A percentile compares a stretch with the other conserved stretches of the same genome.
phyloP scores from a whole-genome alignment of 2,797 vertebrate genomes.

The Danio jaintianensis region DNA sequence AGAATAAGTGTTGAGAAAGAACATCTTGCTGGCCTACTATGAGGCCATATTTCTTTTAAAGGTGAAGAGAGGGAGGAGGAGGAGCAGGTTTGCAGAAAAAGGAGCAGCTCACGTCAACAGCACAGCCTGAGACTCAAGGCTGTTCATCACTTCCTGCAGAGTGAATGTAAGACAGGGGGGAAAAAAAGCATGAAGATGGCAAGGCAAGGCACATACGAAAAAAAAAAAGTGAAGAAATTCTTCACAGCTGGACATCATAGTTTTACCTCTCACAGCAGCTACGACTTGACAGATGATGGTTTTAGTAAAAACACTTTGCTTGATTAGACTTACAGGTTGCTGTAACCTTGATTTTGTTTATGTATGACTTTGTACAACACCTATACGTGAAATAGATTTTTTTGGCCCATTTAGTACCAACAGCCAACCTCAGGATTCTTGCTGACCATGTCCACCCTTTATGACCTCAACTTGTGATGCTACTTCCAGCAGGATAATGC shows the following conservation, averaged over 20 bases:
- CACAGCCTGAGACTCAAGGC: slow-evolving; percentile 39
- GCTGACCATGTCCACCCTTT: no score
- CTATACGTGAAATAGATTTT: no score
- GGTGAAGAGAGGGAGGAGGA: slow-evolving; percentile 29
- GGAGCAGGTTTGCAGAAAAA: slow-evolving; percentile 15
- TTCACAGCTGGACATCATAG: slow-evolving; percentile 46
- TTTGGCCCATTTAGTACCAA: no score
- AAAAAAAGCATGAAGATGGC: slow-evolving; percentile 17
- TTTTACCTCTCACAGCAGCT: slow-evolving; percentile 24
- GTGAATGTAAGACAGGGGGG: slow-evolving; percentile 15
- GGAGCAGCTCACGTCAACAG: slow-evolving; percentile 19
- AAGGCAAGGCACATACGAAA: slow-evolving; percentile 1
- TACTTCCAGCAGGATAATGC: no score
- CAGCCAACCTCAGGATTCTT: no score
- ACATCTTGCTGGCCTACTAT: slow-evolving; percentile 23
- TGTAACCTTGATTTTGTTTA: slow-evolving; percentile 38
- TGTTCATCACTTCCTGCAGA: slow-evolving; percentile 44
- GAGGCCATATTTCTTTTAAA: slow-evolving; percentile 34
- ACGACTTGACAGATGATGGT: slow-evolving; percentile 44
- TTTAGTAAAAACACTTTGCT: slow-evolving; percentile 42
- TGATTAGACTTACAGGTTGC: slow-evolving; percentile 39
- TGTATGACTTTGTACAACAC: not conserved
- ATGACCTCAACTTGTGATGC: no score
- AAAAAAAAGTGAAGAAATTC: slow-evolving; percentile 36
- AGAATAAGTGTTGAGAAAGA: not conserved